A percentile compares a stretch with the other conserved stretches of the same genome.
Evolutionary conservation across 64 coral and sea anemone species (phyloP).

Genomic region (Pocillopora damicornis): DNA sequence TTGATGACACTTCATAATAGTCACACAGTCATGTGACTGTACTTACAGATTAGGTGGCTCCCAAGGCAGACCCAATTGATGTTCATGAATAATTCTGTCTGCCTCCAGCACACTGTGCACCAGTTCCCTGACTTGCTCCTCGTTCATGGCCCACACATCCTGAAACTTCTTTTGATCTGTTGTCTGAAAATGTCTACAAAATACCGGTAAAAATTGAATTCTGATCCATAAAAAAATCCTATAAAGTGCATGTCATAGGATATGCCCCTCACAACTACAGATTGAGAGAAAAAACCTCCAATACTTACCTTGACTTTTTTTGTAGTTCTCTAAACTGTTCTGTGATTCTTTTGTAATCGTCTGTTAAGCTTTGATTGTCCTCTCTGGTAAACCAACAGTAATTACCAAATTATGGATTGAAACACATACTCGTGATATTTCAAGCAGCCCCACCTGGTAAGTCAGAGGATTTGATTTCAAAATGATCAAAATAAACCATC

Average conservation of each 20-base stretch:
- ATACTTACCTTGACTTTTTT: conserved; percentile 81
- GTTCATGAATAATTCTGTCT: conserved; percentile 92
- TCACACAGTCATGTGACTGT: background rate
- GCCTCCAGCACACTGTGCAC: conserved; percentile 81
- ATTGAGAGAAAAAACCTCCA: background rate
- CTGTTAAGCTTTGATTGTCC: conserved; percentile 94
- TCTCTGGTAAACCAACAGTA: conserved; percentile 55
- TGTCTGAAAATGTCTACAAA: conserved; percentile 87
- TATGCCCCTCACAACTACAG: background rate
- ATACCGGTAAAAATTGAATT: background rate
- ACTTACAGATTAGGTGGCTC: conserved; percentile 77
- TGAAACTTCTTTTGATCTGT: conserved; percentile 96
- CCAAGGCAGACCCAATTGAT: conserved; percentile 91
- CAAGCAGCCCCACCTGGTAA: background rate
- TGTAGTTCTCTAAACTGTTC: conserved; percentile 97
- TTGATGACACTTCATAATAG: background rate
- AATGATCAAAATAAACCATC: background rate
- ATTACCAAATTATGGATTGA: background rate
- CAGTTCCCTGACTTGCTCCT: conserved; percentile 79
- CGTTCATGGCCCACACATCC: conserved; percentile 96
- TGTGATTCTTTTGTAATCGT: conserved; percentile 98
- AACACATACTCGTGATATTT: background rate
- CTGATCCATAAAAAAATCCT: background rate
- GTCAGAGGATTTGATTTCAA: background rate
- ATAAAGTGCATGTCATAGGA: too few species aligned